Conservation (phyloP, 2,888 invertebrate genomes). For the Drosophila mayaguana region DNA sequence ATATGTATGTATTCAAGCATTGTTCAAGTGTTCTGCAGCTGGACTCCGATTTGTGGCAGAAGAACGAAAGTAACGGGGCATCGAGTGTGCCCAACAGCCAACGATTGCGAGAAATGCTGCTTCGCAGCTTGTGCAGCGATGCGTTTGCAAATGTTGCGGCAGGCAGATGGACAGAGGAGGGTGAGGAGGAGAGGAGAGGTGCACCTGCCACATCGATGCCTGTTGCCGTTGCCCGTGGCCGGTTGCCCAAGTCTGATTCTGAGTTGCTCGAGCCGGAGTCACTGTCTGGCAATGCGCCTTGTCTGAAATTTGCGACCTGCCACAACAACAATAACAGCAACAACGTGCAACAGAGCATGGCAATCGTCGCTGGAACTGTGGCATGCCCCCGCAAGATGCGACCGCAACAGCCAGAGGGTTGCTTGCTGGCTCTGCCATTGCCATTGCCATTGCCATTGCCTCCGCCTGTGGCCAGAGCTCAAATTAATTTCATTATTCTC, state of each 20-base stretch:
- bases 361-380: conserved; percentile 56
- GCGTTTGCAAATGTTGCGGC: conserved; percentile 47
- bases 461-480: conserved; percentile 53
- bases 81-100: conserved; percentile 63
- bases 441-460: not conserved
- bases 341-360: conserved; percentile 60
- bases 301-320: conserved; percentile 70
- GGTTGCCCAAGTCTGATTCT: conserved; percentile 31
- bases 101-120: conserved; percentile 29
- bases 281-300: conserved; percentile 71
- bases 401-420: conserved; percentile 39
- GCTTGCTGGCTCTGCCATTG: conserved; percentile 4
- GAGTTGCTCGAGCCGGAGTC: conserved; percentile 22
- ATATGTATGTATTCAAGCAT: conserved; percentile 24
- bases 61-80: conserved; percentile 65
- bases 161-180: not conserved
- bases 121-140: conserved; percentile 62
- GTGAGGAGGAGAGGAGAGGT: conserved; percentile 3
- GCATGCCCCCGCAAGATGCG: conserved; percentile 65
- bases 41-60: conserved; percentile 38
- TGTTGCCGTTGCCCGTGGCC: conserved; percentile 6
- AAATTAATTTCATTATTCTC: conserved; percentile 76
- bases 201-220: conserved; percentile 32
- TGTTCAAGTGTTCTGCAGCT: conserved; percentile 42
- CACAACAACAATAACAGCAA: conserved; percentile 43